Base-by-base conservation (phyloP, 2,888 invertebrate genomes). In the Orthosia incerta region DNA sequence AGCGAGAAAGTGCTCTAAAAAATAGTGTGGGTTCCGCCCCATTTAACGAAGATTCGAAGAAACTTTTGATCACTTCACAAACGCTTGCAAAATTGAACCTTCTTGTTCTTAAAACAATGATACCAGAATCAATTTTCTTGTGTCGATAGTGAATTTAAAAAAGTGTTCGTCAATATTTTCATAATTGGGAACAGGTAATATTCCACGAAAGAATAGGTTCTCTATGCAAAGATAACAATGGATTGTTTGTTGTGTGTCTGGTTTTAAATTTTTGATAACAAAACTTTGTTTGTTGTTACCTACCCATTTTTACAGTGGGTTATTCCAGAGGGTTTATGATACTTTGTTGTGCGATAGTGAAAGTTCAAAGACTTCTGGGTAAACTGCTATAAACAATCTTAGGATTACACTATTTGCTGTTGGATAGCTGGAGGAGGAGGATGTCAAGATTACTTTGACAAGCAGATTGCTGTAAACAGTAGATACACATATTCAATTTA, bases 1-100 rank as follows among this genome's bases (percentile, higher is more conserved):
- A 71, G 63, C 67, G 50, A 56, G 61, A 26, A 26, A 62, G 53
- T 15, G 59, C 56, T 72, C 72, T 71, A 74, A 80, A 77, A 77
- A 83, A 74, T 76, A 69, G 63, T 71, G n/a, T 13, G 39, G 71
- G 71, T 74, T 74, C 39, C 63, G 20, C 59, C 50, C 51, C 61
- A 57, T 56, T 72, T 55, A 74, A 53, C 67, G 31, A 76, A 63
- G 63, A 75, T 64, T 67, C 50, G 56, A 60, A 68, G 51, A 67
- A 84, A 81, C 71, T 79, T 83, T 75, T n/a, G 51, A 74, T 56
- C 61, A 12, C 60, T 72, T 57, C 57, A 46, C 48, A 20, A 13
- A 67, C 76, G 64, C 66, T 76, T 71, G 55, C 18, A n/a, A 72
- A 79, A 65, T 72, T 70, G 64, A 64, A 59, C 51, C 64, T 16